Evolutionary conservation across 2,888 invertebrate species (phyloP), one percentile per base, ranked within the genome.

Genomic region (Heterodera filipjevi): DNA sequence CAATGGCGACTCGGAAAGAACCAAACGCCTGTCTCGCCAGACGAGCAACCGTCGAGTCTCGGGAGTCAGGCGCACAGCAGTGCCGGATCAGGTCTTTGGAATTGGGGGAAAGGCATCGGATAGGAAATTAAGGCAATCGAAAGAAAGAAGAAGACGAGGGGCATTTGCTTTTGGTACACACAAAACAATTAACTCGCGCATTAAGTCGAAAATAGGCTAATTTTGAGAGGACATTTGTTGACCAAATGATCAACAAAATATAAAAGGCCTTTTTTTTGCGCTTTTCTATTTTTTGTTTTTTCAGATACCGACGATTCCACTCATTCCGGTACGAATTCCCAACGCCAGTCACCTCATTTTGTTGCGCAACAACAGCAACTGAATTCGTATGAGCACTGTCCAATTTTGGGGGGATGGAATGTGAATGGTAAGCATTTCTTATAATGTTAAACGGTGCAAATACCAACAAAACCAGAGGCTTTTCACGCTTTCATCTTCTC

Each of bases 21-120:
- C 59, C 59, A 59, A 59, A 59, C 59, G 68, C 12, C 33, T 5
- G 33, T 32, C 8, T 68, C 35, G 5, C 32, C 68, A 1, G 68
- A 68, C 33, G 32, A 68, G 16, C 33, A 68, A 68, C 68, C 32
- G 32, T 68, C 68, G 8, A 35, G 68, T 32, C 32, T 35, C 19
- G 68, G 68, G 5, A 68, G 68, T 68, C 68, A 35, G 35, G 68
- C 68, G 35, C 35, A 68, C 68, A 68, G 68, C 68, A 59, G 59
- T 59, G 59, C 27, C 6, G 68, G 33, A 68, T 32, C 68, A 68
- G 68, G 68, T 68, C 16, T 66, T 27, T 32, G 10, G n/a, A 27
- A 1, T 33, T n/a, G n/a, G n/a, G n/a, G n/a, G n/a, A n/a, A n/a
- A n/a, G n/a, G n/a, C n/a, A n/a, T n/a, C n/a, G n/a, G 12, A 14